phyloP scores from a whole-genome alignment of 1,140 invertebrate genomes.

The Penaeus japonicus region DNA sequence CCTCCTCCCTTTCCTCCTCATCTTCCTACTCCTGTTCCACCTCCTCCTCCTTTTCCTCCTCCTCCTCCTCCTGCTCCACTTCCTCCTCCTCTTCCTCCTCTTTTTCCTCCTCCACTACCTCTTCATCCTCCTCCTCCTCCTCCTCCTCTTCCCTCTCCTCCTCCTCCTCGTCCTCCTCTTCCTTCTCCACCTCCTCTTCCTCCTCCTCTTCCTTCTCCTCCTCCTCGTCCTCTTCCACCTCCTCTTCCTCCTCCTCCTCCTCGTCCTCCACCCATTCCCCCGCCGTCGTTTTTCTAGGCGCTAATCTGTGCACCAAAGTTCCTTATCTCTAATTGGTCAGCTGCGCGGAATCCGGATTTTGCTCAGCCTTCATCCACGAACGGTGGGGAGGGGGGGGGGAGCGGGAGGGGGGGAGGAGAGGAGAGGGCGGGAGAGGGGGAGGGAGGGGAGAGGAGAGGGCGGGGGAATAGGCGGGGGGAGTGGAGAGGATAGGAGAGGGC shows the following conservation, averaged over 20 bases:
- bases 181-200: background rate
- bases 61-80: background rate
- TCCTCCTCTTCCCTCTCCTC: background rate
- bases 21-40: too few species aligned
- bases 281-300: constrained; percentile 13
- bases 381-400: background rate
- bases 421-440: too few species aligned
- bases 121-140: background rate
- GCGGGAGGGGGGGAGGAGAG: too few species aligned
- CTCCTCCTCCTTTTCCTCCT: too few species aligned
- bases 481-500: too few species aligned
- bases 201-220: background rate
- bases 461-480: too few species aligned
- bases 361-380: constrained; percentile 12
- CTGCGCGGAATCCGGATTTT: constrained; percentile 9
- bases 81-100: background rate
- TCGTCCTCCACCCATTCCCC: background rate
- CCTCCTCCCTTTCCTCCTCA: too few species aligned
- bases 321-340: constrained; percentile 31
- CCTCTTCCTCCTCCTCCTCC: background rate
- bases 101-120: background rate
- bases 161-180: background rate
- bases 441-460: too few species aligned
- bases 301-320: background rate
- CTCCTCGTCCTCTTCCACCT: background rate